Percentiles rank a stretch among this genome's conserved stretches.
These are phyloP conservation scores for Diorhabda carinulata DNA, from an alignment of 1,140 invertebrate genomes.

Conservation along the genomic window DNA sequence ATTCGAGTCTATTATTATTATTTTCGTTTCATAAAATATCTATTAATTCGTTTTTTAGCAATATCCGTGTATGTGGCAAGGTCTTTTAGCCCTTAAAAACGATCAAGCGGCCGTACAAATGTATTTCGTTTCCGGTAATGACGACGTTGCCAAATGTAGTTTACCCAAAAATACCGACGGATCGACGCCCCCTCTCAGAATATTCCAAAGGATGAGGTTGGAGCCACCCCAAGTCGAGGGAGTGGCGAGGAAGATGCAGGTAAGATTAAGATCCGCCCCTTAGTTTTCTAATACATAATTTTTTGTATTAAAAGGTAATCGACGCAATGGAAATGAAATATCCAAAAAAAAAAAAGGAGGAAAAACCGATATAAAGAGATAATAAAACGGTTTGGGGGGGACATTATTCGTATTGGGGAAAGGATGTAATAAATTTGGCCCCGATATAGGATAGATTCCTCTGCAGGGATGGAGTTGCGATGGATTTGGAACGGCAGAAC, in stretches of 20 bases:
- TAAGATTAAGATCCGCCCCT: constrained; percentile 47
- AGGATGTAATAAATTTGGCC: too few species aligned
- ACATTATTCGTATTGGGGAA: too few species aligned
- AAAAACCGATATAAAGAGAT: too few species aligned
- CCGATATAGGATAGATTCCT: too few species aligned
- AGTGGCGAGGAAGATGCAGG: constrained; percentile 93
- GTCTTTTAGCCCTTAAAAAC: constrained; percentile 89
- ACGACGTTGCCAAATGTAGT: constrained; percentile 75
- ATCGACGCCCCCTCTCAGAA: constrained; percentile 78
- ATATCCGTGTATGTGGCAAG: constrained; percentile 96
- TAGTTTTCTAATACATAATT: too few species aligned
- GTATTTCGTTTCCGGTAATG: constrained; percentile 95
- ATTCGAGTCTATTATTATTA: neutral
- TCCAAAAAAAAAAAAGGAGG: too few species aligned
- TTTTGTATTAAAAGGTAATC: too few species aligned
- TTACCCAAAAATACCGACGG: constrained; percentile 75
- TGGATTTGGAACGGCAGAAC: too few species aligned
- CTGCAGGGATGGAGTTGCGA: too few species aligned
- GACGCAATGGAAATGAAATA: too few species aligned
- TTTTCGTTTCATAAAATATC: neutral
- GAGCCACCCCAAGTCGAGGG: constrained; percentile 93
- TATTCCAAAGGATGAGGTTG: constrained; percentile 93
- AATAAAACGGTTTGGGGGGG: too few species aligned
- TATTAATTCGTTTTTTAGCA: constrained; percentile 53
- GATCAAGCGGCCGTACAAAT: constrained; percentile 96